Evolutionary conservation across 2,113 vertebrate species (phyloP).

Genomic region (Poeciliopsis turrubarensis): DNA sequence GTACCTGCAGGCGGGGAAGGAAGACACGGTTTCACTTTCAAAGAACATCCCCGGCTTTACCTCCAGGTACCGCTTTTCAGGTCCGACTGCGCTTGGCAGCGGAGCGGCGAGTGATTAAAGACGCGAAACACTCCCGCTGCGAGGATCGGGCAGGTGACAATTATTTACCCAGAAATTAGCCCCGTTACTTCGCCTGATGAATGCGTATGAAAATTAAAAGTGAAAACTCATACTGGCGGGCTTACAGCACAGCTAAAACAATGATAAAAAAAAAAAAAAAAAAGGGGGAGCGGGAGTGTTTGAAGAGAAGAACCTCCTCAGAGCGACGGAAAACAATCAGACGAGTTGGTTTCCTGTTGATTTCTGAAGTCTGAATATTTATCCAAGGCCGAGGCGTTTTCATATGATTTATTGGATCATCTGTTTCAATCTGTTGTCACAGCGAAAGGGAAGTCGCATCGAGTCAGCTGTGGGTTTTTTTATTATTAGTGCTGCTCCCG

Average conservation of each 20-base stretch:
- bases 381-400: constrained; percentile 19
- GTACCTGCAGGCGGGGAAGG: constrained; percentile 48
- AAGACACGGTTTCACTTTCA: constrained; percentile 60
- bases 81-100: constrained; percentile 44
- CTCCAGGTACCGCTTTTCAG: constrained; percentile 38
- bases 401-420: constrained; percentile 7
- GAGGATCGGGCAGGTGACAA: constrained; percentile 59
- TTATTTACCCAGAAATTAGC: constrained; percentile 64
- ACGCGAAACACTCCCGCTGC: constrained; percentile 14
- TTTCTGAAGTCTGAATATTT: constrained; percentile 17
- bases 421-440: constrained; percentile 14
- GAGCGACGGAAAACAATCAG: constrained; percentile 26
- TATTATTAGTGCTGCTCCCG: background rate
- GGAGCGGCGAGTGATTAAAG: constrained; percentile 50
- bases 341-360: constrained; percentile 11
- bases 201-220: constrained; percentile 57
- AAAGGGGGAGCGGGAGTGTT: background rate
- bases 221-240: constrained; percentile 41
- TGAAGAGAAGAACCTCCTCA: constrained; percentile 29
- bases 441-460: constrained; percentile 27
- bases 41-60: constrained; percentile 52
- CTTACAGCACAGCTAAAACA: constrained; percentile 11
- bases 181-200: constrained; percentile 54
- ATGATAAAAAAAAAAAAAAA: too few relatives aligned
- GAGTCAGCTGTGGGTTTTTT: constrained; percentile 2